A percentile compares a stretch with the other conserved stretches of the same genome.
Evolutionary conservation across 2,888 invertebrate genomes (phyloP).

Genomic region (Barypeithes pellucidus): DNA sequence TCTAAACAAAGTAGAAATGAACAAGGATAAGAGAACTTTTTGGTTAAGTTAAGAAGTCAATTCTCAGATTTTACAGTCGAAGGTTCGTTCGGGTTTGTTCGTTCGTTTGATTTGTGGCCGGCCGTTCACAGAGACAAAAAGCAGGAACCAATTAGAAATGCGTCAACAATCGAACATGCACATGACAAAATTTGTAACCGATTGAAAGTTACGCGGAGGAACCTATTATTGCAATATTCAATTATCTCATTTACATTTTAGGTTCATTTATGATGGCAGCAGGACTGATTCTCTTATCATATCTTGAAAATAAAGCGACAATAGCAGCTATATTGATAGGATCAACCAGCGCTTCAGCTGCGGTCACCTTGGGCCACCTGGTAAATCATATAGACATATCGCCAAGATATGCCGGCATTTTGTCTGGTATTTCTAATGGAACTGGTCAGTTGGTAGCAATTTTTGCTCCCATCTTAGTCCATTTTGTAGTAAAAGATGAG

Average conservation of each 20-base stretch:
- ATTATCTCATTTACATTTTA: constrained; percentile 21
- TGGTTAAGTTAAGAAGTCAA: too few relatives aligned
- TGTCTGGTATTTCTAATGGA: constrained; percentile 47
- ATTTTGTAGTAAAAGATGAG: constrained; percentile 44
- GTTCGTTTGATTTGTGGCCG: too few relatives aligned
- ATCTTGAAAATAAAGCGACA: constrained; percentile 38
- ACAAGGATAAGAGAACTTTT: too few relatives aligned
- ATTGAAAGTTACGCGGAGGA: too few relatives aligned
- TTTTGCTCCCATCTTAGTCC: constrained; percentile 43
- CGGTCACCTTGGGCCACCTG: constrained; percentile 27
- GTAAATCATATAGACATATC: constrained; percentile 46
- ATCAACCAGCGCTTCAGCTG: background rate
- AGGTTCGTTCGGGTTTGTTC: too few relatives aligned
- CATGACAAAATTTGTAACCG: too few relatives aligned
- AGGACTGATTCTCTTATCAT: constrained; percentile 47
- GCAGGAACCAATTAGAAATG: too few relatives aligned
- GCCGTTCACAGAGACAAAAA: too few relatives aligned
- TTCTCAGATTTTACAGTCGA: too few relatives aligned
- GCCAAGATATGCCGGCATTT: constrained; percentile 41
- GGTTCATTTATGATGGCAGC: constrained; percentile 36
- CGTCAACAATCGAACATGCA: too few relatives aligned
- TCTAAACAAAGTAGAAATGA: too few relatives aligned
- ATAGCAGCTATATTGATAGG: constrained; percentile 45
- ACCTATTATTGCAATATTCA: too few relatives aligned
- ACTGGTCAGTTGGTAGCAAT: constrained; percentile 43